Base-by-base conservation (phyloP, 2,888 invertebrate genomes). In the Dasypolia templi region DNA sequence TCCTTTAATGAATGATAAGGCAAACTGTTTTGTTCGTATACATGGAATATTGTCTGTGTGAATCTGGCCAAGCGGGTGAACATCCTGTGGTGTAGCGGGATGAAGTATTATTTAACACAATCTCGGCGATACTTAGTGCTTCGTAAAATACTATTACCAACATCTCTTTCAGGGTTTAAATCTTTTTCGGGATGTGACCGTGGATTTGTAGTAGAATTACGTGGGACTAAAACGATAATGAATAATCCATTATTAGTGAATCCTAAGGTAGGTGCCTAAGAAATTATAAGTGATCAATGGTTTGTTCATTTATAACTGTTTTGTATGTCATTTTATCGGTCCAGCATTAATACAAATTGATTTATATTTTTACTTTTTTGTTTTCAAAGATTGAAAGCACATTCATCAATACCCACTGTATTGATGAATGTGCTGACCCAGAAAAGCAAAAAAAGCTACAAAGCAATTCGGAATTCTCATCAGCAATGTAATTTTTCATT, bases 1-100 rank as follows among this genome's bases (percentile, higher is more conserved):
- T 70, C 19, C 14, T 70, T 44, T 55, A 80, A 69, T 81, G 55
- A 81, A 81, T 83, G 74, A 79, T 79, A 79, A 79, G 69, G 58
- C 79, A 67, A 79, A 74, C 26, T 63, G 62, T 66, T 63, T 78
- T 79, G 62, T 49, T 63, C 56, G 55, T 35, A 55, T 29, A 78
- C 73, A 79, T 79, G 12, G 58, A 64, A 70, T 74, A 70, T 69
- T 62, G 83, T 74, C 32, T 14, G 72, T 51, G 72, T 65, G 64
- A 55, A 69, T 81, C 53, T 61, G 22, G 32, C 32, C 22, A 51
- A 42, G 29, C 22, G 12, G 29, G 44, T 35, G 44, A 58, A 63
- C 32, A 63, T 62, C 32, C 32, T 46, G 51, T 63, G 29, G 64
- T 39, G 2, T 35, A 9, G 9, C 22, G 44, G 49, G 63, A 49